Percentiles rank a stretch among this genome's conserved stretches.
These are phyloP conservation scores for Oscarella lobularis DNA, from an alignment of 37 sponge, comb jelly and placozoan genomes.

Conservation along the genomic window DNA sequence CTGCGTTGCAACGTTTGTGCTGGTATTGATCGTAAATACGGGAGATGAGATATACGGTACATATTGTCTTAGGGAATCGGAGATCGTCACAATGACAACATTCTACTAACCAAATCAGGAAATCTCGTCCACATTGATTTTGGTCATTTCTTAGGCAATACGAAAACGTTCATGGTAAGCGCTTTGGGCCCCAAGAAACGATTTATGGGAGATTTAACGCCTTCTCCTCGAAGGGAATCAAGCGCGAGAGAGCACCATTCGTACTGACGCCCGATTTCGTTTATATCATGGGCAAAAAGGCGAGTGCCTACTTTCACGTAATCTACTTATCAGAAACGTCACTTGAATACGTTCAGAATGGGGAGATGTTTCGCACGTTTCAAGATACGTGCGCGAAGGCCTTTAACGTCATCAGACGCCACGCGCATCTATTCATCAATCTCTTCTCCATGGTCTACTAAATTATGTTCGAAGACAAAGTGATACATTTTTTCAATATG, in stretches of 20 bases:
- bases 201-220: no score
- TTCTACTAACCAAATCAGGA: conserved; percentile 81
- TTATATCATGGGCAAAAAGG: conserved; percentile 85
- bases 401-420: conserved; percentile 55
- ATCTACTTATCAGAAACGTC: no score
- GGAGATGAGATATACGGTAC: no score
- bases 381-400: conserved; percentile 58
- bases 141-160: conserved; percentile 95
- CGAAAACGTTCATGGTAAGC: conserved; percentile 61
- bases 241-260: conserved; percentile 91
- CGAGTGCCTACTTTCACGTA: no score
- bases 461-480: not conserved
- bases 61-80: conserved; percentile 47
- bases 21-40: no score
- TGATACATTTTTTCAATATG: not conserved
- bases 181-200: no score
- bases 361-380: conserved; percentile 51
- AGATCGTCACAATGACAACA: conserved; percentile 93
- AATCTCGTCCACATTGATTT: conserved; percentile 96
- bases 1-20: conserved; percentile 85
- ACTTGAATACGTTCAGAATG: conserved; percentile 16
- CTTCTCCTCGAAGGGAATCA: conserved; percentile 25
- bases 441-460: conserved; percentile 58
- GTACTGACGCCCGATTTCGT: conserved; percentile 92
- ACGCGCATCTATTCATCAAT: conserved; percentile 69